Base-by-base conservation (phyloP, 2,113 vertebrate genomes). In the Thymallus thymallus region DNA sequence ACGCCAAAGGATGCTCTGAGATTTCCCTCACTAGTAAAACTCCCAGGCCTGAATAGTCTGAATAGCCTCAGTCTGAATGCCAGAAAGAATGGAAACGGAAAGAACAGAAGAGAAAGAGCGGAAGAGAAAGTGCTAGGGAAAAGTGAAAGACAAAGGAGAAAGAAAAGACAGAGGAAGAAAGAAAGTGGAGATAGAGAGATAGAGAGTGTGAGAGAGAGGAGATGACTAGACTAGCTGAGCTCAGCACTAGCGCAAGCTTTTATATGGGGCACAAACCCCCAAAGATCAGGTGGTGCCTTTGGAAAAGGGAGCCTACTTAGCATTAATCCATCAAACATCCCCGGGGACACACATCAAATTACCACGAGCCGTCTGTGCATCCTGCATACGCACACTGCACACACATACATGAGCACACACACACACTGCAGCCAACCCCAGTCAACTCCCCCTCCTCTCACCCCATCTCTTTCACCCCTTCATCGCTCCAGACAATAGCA, bases 311-410 rank as follows among this genome's bases (percentile, higher is more conserved):
- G 85, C 88, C 48, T 87, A 84, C 82, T 90, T 86, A 87, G 86
- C 86, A 85, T 87, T 90, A 89, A 90, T 89, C 89, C 89, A 89
- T 90, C 89, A 89, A 89, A 88, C 82, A 88, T 88, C 89, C 89
- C 89, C 55, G 63, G 89, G 85, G 89, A 89, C 85, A 87, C 80
- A 88, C 85, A 88, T 90, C 87, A 88, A 88, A 87, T 90, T 89
- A 90, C 82, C 86, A 89, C 77, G 68, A 82, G 80, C 85, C 86
- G 85, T 89, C 89, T 88, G 86, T 86, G 80, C 86, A 83, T 73
- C 82, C 75, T 69, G 35, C 78, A 32, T 55, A 22, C 14, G 29
- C 58, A 3, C 56, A 30, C 56, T 61, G 58, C 75, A 24, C 74
- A 56, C 68, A 58, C 51, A 5, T 20, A 9, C 55, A 26, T 74